Evolutionary conservation across 1,140 invertebrate species (phyloP).

Genomic region (Ptiloglossa arizonensis): DNA sequence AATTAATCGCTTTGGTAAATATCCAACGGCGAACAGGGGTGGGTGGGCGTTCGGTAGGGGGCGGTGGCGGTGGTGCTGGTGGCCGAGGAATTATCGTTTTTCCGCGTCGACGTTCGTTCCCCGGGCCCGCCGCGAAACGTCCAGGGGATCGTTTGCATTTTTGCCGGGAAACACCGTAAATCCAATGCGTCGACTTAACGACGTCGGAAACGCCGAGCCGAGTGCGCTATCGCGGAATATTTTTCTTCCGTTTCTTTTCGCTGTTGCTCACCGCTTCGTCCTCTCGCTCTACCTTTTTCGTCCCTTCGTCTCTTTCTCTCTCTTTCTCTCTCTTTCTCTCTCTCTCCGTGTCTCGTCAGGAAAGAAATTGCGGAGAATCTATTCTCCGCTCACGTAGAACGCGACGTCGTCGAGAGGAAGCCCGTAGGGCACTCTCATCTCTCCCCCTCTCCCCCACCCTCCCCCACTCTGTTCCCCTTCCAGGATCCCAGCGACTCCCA

Average conservation of each 20-base stretch:
- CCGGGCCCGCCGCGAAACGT: not conserved
- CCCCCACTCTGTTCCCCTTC: not conserved
- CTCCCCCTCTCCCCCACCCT: not conserved
- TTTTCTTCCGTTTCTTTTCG: constrained; percentile 24
- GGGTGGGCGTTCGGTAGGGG: not conserved
- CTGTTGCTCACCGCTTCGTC: not conserved
- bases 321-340: not conserved
- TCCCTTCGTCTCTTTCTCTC: not conserved
- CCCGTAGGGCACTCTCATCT: not conserved
- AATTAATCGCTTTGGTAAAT: constrained; percentile 26
- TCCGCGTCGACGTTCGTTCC: constrained; percentile 20
- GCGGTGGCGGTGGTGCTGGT: no score
- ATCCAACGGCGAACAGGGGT: not conserved
- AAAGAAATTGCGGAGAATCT: constrained; percentile 30
- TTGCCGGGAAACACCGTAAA: constrained; percentile 41
- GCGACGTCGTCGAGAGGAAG: not conserved
- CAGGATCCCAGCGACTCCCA: no score
- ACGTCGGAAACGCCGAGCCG: constrained; percentile 32
- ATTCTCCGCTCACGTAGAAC: constrained; percentile 35
- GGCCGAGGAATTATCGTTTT: constrained; percentile 28
- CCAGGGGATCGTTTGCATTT: constrained; percentile 38
- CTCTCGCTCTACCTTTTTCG: no score
- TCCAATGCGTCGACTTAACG: constrained; percentile 40
- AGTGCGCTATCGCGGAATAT: constrained; percentile 46
- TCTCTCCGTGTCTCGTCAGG: not conserved